phyloP scores from a whole-genome alignment of 2,113 vertebrate species.

The Coregonus clupeaformis region DNA sequence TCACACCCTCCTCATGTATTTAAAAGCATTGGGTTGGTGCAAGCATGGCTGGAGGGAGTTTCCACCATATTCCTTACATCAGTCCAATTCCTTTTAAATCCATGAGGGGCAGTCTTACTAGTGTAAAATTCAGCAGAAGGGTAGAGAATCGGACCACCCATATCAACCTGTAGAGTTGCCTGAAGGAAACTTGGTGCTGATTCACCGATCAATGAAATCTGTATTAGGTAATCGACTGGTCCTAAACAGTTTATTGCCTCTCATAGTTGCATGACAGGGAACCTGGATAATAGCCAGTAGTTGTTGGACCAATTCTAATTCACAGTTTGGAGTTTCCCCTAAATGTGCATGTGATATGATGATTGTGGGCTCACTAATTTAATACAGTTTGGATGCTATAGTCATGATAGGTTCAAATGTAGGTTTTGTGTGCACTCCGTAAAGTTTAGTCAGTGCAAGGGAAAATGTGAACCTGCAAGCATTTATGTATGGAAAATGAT shows the following conservation, averaged over 20 bases:
- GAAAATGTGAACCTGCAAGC: not conserved
- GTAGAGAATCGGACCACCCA: too few relatives aligned
- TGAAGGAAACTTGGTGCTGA: not conserved
- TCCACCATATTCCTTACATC: too few relatives aligned
- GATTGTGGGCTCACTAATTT: constrained; percentile 24
- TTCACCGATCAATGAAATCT: not conserved
- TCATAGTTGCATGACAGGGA: constrained; percentile 59
- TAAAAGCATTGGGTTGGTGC: too few relatives aligned
- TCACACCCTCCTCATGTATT: too few relatives aligned
- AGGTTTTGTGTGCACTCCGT: not conserved
- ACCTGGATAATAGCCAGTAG: constrained; percentile 18
- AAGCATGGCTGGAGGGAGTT: too few relatives aligned
- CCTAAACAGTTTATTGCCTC: constrained; percentile 37
- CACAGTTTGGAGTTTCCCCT: constrained; percentile 44
- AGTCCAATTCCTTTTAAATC: too few relatives aligned
- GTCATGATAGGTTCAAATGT: not conserved
- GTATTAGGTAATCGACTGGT: too few relatives aligned
- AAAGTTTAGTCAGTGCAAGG: not conserved
- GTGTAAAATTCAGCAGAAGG: too few relatives aligned
- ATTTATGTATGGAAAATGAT: too few relatives aligned
- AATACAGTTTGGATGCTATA: constrained; percentile 18
- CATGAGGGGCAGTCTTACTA: too few relatives aligned
- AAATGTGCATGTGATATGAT: constrained; percentile 50
- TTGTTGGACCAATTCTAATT: constrained; percentile 12
- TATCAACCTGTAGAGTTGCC: not conserved